Percentiles rank a stretch among this genome's conserved stretches.
Conservation (phyloP, 2,888 invertebrate genomes). For the Subacronicta megacephala region DNA sequence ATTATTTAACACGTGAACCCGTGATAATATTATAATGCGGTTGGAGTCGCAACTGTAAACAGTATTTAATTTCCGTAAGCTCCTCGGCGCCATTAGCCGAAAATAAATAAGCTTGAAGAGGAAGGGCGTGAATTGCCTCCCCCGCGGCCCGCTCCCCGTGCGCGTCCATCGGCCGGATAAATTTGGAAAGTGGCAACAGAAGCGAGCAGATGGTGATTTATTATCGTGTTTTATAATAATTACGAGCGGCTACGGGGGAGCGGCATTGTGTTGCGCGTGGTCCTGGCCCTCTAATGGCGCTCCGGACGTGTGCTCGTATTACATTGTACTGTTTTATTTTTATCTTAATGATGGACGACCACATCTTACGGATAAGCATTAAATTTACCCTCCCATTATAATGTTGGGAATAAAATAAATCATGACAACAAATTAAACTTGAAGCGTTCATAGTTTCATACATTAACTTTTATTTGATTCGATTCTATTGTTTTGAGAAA, state of each 20-base stretch:
- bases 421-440: slow-evolving; percentile 38
- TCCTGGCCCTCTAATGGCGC: slow-evolving; percentile 65
- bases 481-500: slow-evolving; percentile 19
- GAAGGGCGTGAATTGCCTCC: slow-evolving; percentile 77
- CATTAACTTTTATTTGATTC: slow-evolving; percentile 24
- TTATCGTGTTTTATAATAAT: slow-evolving; percentile 87
- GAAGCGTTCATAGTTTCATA: slow-evolving; percentile 19
- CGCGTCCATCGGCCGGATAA: slow-evolving; percentile 70
- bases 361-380: slow-evolving; percentile 51
- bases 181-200: slow-evolving; percentile 85
- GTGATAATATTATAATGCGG: slow-evolving; percentile 71
- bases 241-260: slow-evolving; percentile 73
- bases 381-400: slow-evolving; percentile 35
- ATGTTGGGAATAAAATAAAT: slow-evolving; percentile 45
- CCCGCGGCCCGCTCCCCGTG: slow-evolving; percentile 42
- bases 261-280: slow-evolving; percentile 70
- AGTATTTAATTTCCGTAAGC: slow-evolving; percentile 83
- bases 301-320: slow-evolving; percentile 64
- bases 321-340: slow-evolving; percentile 69
- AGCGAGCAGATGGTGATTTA: slow-evolving; percentile 87
- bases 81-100: slow-evolving; percentile 77
- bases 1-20: slow-evolving; percentile 54
- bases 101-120: slow-evolving; percentile 81
- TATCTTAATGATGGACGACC: slow-evolving; percentile 63
- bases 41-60: slow-evolving; percentile 69